phyloP scores from a whole-genome alignment of 2,113 vertebrate genomes.

The Callipepla californica region DNA sequence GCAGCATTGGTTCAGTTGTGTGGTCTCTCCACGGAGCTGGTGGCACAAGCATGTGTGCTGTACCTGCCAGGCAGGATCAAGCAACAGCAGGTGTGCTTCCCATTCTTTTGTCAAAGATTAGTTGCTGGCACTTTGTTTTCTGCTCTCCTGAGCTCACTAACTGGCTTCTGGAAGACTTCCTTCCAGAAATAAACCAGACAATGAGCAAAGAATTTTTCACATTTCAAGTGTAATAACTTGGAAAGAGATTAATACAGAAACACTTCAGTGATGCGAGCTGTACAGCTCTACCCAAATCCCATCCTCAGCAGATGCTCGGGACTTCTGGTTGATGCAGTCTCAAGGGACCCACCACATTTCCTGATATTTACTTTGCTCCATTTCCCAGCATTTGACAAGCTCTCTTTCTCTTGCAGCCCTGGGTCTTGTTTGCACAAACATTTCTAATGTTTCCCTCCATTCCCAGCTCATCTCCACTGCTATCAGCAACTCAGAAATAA shows the following conservation, averaged over 20 bases:
- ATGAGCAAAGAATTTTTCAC: conserved; percentile 30
- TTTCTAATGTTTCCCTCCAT: background rate
- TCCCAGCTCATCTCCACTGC: background rate
- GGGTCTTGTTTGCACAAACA: background rate
- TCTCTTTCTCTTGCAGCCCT: background rate
- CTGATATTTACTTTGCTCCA: background rate
- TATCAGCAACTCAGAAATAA: background rate
- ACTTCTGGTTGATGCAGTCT: background rate
- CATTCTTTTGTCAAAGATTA: conserved; percentile 24
- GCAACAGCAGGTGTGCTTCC: conserved; percentile 20
- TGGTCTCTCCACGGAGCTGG: background rate
- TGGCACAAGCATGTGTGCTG: fast-evolving
- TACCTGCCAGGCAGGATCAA: background rate
- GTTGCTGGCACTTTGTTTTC: conserved; percentile 26
- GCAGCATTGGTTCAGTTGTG: background rate
- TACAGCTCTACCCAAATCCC: background rate
- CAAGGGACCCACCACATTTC: background rate
- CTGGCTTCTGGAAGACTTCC: conserved; percentile 24
- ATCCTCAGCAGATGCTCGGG: background rate
- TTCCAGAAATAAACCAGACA: conserved; percentile 59
- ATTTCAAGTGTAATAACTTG: conserved; percentile 57
- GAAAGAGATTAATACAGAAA: conserved; percentile 49
- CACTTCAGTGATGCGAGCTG: background rate
- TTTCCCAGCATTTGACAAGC: conserved; percentile 3
- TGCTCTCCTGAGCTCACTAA: conserved; percentile 29